phyloP scores from a whole-genome alignment of 1,140 invertebrate species.

The Tetramorium alpestre region DNA sequence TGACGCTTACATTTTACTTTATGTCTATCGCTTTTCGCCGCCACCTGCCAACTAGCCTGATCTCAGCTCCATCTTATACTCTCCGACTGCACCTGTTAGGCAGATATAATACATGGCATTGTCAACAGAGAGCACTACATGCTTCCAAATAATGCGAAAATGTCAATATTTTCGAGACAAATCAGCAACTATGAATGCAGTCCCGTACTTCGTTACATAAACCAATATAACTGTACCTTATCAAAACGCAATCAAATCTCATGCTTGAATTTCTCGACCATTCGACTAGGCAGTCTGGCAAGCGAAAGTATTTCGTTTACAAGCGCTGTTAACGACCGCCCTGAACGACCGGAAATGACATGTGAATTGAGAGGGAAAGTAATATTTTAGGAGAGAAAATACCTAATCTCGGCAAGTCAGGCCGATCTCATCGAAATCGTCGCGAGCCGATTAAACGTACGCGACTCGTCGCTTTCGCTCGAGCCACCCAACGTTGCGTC shows the following conservation, averaged over 20 bases:
- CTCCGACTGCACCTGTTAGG: neutral
- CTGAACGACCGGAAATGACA: constrained; percentile 71
- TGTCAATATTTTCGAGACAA: constrained; percentile 73
- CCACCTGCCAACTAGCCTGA: neutral
- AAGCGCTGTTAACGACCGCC: neutral
- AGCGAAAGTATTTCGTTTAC: neutral
- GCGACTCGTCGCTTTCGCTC: neutral
- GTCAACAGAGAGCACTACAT: constrained; percentile 48
- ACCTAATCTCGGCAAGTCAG: constrained; percentile 21
- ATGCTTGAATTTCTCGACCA: neutral
- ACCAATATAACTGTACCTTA: neutral
- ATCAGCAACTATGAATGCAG: constrained; percentile 55
- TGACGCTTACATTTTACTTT: neutral
- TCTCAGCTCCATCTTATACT: neutral
- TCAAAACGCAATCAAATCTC: neutral
- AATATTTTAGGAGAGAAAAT: constrained; percentile 62
- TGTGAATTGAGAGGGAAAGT: constrained; percentile 75
- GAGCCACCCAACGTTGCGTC: neutral
- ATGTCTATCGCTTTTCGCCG: neutral
- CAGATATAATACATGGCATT: neutral
- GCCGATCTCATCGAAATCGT: neutral
- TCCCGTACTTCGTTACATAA: constrained; percentile 3
- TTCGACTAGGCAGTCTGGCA: neutral
- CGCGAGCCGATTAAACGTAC: neutral
- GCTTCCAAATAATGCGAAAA: constrained; percentile 52